These are phyloP conservation scores for Liodrosophila aerea DNA, from an alignment of 2,888 invertebrate genomes.

Conservation along the genomic window DNA sequence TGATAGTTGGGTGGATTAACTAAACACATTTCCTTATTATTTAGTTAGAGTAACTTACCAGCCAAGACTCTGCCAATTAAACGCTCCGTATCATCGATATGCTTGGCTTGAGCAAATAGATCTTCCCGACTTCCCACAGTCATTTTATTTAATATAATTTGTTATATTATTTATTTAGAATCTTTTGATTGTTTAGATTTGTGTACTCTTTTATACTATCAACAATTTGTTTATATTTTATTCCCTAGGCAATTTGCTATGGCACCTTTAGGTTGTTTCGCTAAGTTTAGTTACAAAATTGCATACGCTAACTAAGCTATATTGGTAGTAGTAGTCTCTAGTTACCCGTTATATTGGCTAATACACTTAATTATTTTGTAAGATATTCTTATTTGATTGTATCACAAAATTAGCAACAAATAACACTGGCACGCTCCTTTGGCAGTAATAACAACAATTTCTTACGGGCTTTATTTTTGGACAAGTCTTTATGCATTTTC, in stretches of 20 bases:
- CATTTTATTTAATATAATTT: constrained; percentile 57
- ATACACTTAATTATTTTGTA: constrained; percentile 12
- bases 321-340: constrained; percentile 31
- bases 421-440: constrained; percentile 38
- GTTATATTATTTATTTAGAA: constrained; percentile 9
- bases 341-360: constrained; percentile 50
- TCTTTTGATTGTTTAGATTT: background rate
- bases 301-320: constrained; percentile 36
- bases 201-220: background rate
- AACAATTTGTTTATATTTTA: background rate
- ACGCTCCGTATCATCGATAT: constrained; percentile 81
- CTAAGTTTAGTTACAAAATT: constrained; percentile 16
- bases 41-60: too few relatives aligned
- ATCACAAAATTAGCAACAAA: constrained; percentile 68
- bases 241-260: constrained; percentile 11
- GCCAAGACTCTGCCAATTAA: constrained; percentile 81
- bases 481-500: constrained; percentile 81
- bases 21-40: too few relatives aligned
- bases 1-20: too few relatives aligned
- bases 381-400: constrained; percentile 34
- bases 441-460: constrained; percentile 53
- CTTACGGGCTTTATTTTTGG: constrained; percentile 81
- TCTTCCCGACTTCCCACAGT: constrained; percentile 82
- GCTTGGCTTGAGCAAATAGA: constrained; percentile 80
- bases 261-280: constrained; percentile 40